phyloP scores from a whole-genome alignment of 2,797 vertebrate species.

The Coregonus suidteri region DNA sequence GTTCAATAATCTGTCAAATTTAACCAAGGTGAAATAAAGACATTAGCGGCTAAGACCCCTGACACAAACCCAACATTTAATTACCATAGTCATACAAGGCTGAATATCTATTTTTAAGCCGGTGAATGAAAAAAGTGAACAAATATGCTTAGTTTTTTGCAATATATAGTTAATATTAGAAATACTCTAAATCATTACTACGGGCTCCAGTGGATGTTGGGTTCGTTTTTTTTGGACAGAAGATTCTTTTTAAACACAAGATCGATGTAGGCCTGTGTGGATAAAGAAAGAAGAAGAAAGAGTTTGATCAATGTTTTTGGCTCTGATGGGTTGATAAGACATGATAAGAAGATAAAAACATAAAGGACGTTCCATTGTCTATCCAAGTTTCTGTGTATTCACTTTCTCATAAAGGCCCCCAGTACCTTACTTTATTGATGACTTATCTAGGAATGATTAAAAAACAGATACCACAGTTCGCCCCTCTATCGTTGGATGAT shows the following conservation, averaged over 20 bases:
- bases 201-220: neutral
- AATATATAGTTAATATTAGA: too few relatives aligned
- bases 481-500: neutral
- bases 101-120: too few relatives aligned
- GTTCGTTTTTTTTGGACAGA: neutral
- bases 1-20: too few relatives aligned
- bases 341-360: neutral
- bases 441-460: conserved; percentile 17
- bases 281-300: neutral
- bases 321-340: neutral
- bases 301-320: neutral
- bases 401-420: neutral
- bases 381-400: conserved; percentile 1
- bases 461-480: neutral
- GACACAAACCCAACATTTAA: too few relatives aligned
- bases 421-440: conserved; percentile 14
- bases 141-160: too few relatives aligned
- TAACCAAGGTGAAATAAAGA: too few relatives aligned
- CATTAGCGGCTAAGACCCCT: too few relatives aligned
- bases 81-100: too few relatives aligned
- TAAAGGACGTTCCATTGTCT: neutral
- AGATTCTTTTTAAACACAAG: neutral
- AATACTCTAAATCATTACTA: neutral
- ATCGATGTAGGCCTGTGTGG: neutral
- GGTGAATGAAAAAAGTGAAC: too few relatives aligned